A percentile compares a stretch with the other conserved stretches of the same genome.
phyloP scores from a whole-genome alignment of 1,140 invertebrate species.

The Hestina assimilis region DNA sequence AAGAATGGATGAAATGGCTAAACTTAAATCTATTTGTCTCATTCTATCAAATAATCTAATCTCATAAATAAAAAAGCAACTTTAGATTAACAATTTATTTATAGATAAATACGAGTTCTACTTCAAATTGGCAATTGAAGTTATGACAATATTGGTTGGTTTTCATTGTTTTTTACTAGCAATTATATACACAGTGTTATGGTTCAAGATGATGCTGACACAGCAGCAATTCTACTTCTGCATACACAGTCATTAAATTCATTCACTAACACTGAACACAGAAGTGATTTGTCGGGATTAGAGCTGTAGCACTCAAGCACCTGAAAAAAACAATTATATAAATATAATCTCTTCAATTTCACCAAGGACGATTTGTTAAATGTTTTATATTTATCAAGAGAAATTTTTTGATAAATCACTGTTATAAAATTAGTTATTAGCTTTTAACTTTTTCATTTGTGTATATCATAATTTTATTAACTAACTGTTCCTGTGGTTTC shows the following conservation, averaged over 20 bases:
- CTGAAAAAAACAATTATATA: conserved; percentile 52
- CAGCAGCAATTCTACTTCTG: conserved; percentile 63
- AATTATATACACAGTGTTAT: conserved; percentile 20
- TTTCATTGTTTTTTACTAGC: background rate
- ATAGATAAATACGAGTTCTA: conserved; percentile 68
- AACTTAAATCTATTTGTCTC: too few relatives aligned
- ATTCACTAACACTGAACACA: conserved; percentile 72
- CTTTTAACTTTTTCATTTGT: too few relatives aligned
- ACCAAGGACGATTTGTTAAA: too few relatives aligned
- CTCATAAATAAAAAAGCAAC: conserved; percentile 25
- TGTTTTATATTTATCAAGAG: too few relatives aligned
- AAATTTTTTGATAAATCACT: too few relatives aligned
- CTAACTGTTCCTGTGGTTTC: too few relatives aligned
- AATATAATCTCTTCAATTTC: too few relatives aligned
- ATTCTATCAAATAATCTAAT: too few relatives aligned
- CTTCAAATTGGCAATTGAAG: conserved; percentile 27
- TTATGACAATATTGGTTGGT: background rate
- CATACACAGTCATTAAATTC: conserved; percentile 74
- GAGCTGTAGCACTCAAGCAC: conserved; percentile 66
- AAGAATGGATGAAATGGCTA: too few relatives aligned
- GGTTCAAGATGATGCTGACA: conserved; percentile 56
- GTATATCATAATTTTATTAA: too few relatives aligned
- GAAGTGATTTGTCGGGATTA: conserved; percentile 62
- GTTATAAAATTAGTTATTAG: too few relatives aligned
- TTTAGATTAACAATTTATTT: conserved; percentile 72